phyloP scores from a whole-genome alignment of 1,140 invertebrate species.

The Tetragonula clypearis region DNA sequence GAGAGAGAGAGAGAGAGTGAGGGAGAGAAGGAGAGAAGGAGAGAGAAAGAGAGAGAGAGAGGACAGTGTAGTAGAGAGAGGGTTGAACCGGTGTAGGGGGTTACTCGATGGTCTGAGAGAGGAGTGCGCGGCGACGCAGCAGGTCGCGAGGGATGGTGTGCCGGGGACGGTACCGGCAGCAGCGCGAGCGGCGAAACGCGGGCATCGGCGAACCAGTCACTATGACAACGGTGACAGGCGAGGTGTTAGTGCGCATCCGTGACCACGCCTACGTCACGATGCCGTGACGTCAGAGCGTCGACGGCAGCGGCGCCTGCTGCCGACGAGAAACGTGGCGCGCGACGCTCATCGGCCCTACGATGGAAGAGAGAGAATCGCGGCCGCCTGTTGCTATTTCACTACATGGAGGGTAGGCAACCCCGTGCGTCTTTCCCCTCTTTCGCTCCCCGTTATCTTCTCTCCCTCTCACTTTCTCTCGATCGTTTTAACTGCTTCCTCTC shows the following conservation, averaged over 20 bases:
- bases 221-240: conserved; percentile 81
- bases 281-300: conserved; percentile 77
- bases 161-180: conserved; percentile 61
- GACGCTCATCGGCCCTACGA: conserved; percentile 61
- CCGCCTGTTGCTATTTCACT: conserved; percentile 76
- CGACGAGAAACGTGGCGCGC: conserved; percentile 71
- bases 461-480: conserved; percentile 20
- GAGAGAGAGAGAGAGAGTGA: conserved; percentile 20
- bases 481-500: background rate
- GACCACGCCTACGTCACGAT: conserved; percentile 81
- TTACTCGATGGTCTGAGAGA: conserved; percentile 61
- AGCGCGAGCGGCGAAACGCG: conserved; percentile 68
- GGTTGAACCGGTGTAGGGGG: conserved; percentile 62
- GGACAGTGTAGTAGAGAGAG: conserved; percentile 39
- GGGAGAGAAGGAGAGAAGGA: conserved; percentile 8
- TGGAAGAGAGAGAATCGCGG: conserved; percentile 62
- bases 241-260: conserved; percentile 81
- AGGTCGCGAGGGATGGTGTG: conserved; percentile 51
- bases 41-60: conserved; percentile 30
- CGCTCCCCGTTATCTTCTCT: background rate
- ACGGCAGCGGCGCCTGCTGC: conserved; percentile 69
- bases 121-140: conserved; percentile 61
- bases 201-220: conserved; percentile 78
- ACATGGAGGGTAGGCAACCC: conserved; percentile 60
- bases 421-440: conserved; percentile 14